Evolutionary conservation across 2,888 invertebrate genomes (phyloP), one percentile per base, ranked within the genome.

Genomic region (Heteromurus nitidus): DNA sequence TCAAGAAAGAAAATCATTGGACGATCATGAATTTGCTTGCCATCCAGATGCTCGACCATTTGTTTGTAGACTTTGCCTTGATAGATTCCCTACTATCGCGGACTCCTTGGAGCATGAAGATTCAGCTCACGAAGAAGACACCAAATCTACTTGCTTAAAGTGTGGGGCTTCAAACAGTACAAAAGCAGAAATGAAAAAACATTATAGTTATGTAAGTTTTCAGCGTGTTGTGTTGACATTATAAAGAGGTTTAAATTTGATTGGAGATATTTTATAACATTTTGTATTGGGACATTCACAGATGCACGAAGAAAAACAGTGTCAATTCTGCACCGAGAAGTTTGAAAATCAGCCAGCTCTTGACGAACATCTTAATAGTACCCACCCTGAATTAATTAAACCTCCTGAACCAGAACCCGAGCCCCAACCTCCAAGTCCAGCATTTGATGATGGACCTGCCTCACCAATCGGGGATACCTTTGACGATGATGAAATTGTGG

Each of bases 231-330:
- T n/a, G n/a, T n/a, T n/a, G n/a, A n/a, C n/a, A n/a, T 55, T 55
- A 16, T 22, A 55, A 24, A 36, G 13, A 36, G 36, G 36, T 36
- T 50, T 50, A 7, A 18, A n/a, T 18, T n/a, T 50, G n/a, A 18
- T 50, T 11, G 36, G 13, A 36, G 7, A 13, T 36, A 36, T 50
- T 50, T 50, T 50, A 18, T 13, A 50, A 50, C n/a, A 50, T 50
- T 50, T 50, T 50, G 50, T 50, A 5, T 50, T 7, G 13, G 13
- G 36, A 9, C 13, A 36, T 50, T 7, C n/a, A n/a, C 42, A 82
- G 81, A 82, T 82, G 81, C 81, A 82, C 16, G 81, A 76, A 60
- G 81, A 82, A 36, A 82, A 82, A 18, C 24, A 62, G 42, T 82
- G 81, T 22, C 53, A 76, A 24, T 82, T 76, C 60, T 82, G 81